phyloP scores from a whole-genome alignment of 2,113 vertebrate genomes.

The Apteryx mantelli region DNA sequence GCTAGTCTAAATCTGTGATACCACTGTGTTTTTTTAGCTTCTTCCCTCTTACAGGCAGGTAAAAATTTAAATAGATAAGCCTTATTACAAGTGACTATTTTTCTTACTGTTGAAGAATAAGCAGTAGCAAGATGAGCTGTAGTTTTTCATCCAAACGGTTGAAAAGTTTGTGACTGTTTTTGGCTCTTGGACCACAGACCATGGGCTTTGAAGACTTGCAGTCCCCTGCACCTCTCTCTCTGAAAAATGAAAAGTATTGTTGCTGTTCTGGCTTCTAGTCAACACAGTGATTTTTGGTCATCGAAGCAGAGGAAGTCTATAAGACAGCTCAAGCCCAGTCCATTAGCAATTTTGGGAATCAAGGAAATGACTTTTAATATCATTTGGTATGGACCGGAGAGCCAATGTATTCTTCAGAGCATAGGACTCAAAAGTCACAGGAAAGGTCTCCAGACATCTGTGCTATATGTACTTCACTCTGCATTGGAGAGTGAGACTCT shows the following conservation, averaged over 20 bases:
- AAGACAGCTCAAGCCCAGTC: not conserved
- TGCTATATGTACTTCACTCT: not conserved
- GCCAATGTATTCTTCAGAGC: not conserved
- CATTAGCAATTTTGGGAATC: not conserved
- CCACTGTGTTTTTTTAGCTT: not conserved
- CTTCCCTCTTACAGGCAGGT: not conserved
- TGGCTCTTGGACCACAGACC: not conserved
- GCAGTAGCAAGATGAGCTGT: not conserved
- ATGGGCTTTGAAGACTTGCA: not conserved
- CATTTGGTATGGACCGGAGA: not conserved
- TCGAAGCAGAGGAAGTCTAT: fast-evolving
- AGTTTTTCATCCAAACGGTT: not conserved
- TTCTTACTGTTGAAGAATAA: not conserved
- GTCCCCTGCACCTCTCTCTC: not conserved
- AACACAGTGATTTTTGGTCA: not conserved
- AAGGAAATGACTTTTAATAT: not conserved
- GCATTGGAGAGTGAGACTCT: too few species aligned
- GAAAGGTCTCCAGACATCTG: not conserved
- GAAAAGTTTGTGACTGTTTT: not conserved
- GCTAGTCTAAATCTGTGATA: not conserved
- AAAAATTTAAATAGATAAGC: not conserved
- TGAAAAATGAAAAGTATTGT: not conserved
- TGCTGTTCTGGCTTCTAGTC: not conserved
- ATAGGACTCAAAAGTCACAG: not conserved
- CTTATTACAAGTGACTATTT: not conserved